Evolutionary conservation across 2,797 vertebrate species (phyloP).

Genomic region (Sebastes nivosus): DNA sequence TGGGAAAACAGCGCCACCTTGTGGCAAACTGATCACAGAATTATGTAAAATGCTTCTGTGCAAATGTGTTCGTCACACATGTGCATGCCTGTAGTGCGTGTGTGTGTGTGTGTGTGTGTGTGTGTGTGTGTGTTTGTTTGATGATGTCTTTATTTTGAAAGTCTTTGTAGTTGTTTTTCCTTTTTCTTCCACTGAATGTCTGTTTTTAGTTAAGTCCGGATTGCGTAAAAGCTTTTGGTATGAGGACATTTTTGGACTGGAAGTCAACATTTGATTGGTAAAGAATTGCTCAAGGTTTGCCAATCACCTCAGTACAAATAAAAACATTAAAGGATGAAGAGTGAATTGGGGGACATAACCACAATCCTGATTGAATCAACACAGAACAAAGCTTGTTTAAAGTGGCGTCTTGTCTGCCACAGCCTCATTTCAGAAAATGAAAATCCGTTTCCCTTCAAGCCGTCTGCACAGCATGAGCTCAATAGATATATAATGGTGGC

Average conservation of each 20-base stretch:
- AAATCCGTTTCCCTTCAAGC: neutral
- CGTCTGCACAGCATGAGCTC: neutral
- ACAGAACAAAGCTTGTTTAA: constrained; percentile 5
- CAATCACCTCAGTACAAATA: constrained; percentile 2
- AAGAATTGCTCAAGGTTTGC: neutral
- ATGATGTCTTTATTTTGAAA: constrained; percentile 21
- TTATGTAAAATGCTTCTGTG: constrained; percentile 6
- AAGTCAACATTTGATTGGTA: constrained; percentile 27
- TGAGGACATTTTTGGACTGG: constrained; percentile 48
- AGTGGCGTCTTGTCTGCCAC: neutral
- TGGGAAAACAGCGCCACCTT: constrained; percentile 1
- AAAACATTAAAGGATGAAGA: constrained; percentile 4
- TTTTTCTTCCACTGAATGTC: constrained; percentile 2
- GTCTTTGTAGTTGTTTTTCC: neutral
- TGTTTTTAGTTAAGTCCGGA: constrained; percentile 45
- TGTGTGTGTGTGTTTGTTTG: neutral
- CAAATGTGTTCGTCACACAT: neutral
- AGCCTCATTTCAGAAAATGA: constrained; percentile 19
- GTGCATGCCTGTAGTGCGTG: constrained; percentile 21
- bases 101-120: neutral
- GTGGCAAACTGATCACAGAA: neutral
- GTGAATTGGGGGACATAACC: neutral
- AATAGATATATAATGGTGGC: neutral
- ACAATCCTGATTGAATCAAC: neutral
- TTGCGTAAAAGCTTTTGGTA: constrained; percentile 28